Conservation (phyloP, 1,140 invertebrate genomes). For the Lepeophtheirus salmonis region DNA sequence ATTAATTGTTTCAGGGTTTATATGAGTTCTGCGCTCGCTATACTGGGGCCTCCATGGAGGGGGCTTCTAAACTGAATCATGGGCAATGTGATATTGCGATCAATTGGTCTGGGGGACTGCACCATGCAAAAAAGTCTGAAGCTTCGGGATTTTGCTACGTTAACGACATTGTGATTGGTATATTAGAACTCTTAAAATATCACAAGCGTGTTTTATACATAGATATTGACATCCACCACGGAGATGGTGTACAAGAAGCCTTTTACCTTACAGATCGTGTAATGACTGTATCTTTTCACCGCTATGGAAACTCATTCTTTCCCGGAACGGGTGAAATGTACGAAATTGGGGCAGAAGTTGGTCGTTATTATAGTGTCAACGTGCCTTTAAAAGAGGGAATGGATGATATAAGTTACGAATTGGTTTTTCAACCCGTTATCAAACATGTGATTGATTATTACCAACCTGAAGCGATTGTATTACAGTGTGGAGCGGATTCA, state of each 20-base stretch:
- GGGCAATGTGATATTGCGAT: conserved; percentile 89
- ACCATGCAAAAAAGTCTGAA: conserved; percentile 99
- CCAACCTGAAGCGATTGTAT: conserved; percentile 74
- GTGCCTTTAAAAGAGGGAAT: conserved; percentile 95
- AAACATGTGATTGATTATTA: conserved; percentile 83
- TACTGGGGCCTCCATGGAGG: conserved; percentile 81
- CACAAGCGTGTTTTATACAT: conserved; percentile 91
- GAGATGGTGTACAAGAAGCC: conserved; percentile 97
- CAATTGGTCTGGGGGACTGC: conserved; percentile 96
- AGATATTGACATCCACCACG: conserved; percentile 98
- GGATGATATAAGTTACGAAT: conserved; percentile 76
- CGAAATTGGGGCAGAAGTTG: conserved; percentile 49
- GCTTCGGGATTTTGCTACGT: conserved; percentile 94
- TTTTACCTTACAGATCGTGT: conserved; percentile 96
- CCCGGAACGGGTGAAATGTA: conserved; percentile 56
- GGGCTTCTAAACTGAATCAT: conserved; percentile 83
- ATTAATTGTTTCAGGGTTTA: no score
- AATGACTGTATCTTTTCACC: conserved; percentile 98
- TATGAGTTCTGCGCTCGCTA: conserved; percentile 98
- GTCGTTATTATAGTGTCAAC: conserved; percentile 87
- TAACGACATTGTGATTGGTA: conserved; percentile 96
- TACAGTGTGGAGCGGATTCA: conserved; percentile 96
- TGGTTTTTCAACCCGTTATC: conserved; percentile 85
- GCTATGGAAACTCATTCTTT: conserved; percentile 96
- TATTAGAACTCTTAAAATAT: conserved; percentile 79